Base-by-base conservation (phyloP, 2,797 vertebrate genomes). In the Odontamblyopus lacepedii region DNA sequence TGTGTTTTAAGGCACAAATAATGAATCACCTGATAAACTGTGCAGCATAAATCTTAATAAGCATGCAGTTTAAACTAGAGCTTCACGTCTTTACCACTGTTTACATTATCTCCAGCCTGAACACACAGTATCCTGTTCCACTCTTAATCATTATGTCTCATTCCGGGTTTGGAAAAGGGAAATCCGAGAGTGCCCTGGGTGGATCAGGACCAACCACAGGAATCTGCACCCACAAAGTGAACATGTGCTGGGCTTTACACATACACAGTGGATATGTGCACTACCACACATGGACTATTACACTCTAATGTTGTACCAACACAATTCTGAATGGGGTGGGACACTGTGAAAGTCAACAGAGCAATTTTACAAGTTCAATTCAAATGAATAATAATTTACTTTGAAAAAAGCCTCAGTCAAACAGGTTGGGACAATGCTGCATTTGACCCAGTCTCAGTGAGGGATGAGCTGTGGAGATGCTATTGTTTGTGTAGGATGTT, bases 101-200 rank as follows among this genome's bases (percentile, higher is more conserved):
- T 89, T 86, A 83, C 76, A 87, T 81, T 86, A 85, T 81, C 81
- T 84, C 75, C 69, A 67, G 75, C 79, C 86, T 88, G 81, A 89
- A 69, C 74, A 77, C 82, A 85, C 19, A 89, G 86, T 87, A 89
- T 92, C 85, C 73, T 81, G 70, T 90, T 90, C 82, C 87, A 78
- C 79, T 84, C 85, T 86, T 73, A 87, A 91, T 91, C 89, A 89
- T 87, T 79, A 75, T 74, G 85, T 90, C 87, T 74, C 60, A 26
- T 71, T 77, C 83, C 70, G 78, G 74, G 80, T 79, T 74, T 76
- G 78, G 82, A 78, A 79, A 82, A 80, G 76, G 83, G 83, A 78
- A 87, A 91, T 66, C 72, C 51, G 82, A 87, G 72, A 81, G 57
- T 65, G 38, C 55, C 62, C 63, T 63, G 65, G 67, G 72, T 57